Percentiles rank a stretch among this genome's conserved stretches.
Conservation (phyloP, 1,140 invertebrate genomes). For the Drosophila ironensis region DNA sequence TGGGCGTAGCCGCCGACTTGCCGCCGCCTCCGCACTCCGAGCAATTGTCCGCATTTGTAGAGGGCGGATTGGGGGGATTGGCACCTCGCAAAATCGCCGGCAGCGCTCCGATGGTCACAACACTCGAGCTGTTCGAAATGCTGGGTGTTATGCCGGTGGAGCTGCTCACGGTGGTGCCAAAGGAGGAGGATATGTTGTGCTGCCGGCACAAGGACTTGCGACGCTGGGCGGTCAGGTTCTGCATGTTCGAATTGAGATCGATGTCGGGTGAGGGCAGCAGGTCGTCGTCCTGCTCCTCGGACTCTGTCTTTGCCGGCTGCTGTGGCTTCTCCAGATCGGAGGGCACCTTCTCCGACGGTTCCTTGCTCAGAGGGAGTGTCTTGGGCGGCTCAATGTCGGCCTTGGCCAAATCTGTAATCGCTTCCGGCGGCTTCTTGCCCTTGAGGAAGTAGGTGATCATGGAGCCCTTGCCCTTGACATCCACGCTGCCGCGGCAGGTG, state of each 20-base stretch:
- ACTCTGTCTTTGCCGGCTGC: neutral
- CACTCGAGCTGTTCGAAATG: slow-evolving; percentile 76
- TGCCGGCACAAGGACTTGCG: slow-evolving; percentile 78
- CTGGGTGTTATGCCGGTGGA: slow-evolving; percentile 72
- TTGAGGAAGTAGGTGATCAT: slow-evolving; percentile 96
- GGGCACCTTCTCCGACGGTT: neutral
- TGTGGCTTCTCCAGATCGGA: neutral
- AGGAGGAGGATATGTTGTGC: slow-evolving; percentile 79
- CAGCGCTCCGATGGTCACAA: slow-evolving; percentile 68
- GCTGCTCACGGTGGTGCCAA: slow-evolving; percentile 68
- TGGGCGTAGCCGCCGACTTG: slow-evolving; percentile 48
- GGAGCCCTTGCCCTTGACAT: slow-evolving; percentile 96
- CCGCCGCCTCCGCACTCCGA: too few species aligned
- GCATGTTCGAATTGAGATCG: slow-evolving; percentile 80
- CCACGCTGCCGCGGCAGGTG: slow-evolving; percentile 90
- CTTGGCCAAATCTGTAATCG: slow-evolving; percentile 2
- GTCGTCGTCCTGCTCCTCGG: slow-evolving; percentile 40
- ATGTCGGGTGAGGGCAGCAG: slow-evolving; percentile 60
- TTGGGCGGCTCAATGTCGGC: slow-evolving; percentile 13
- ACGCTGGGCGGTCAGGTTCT: slow-evolving; percentile 74
- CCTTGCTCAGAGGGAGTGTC: slow-evolving; percentile 8
- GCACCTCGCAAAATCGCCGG: slow-evolving; percentile 37
- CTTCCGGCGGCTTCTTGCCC: slow-evolving; percentile 83
- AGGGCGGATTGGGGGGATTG: slow-evolving; percentile 36
- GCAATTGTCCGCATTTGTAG: neutral